Percentiles rank a stretch among this genome's conserved stretches.
These are phyloP conservation scores for Lumbricus terrestris DNA, from an alignment of 2,888 invertebrate species.

Conservation along the genomic window DNA sequence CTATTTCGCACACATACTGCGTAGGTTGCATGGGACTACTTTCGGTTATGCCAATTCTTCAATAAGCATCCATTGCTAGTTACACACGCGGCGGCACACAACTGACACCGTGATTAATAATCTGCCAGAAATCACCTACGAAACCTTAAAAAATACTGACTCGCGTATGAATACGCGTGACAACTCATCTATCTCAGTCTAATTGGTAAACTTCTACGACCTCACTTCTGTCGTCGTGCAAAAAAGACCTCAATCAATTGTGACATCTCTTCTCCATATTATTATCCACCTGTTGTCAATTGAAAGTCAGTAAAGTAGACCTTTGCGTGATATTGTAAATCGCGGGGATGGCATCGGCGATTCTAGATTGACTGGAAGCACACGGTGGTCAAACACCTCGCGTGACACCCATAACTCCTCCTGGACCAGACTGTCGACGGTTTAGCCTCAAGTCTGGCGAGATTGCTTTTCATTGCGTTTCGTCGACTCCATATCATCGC, in stretches of 20 bases:
- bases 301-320: background rate
- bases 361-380: background rate
- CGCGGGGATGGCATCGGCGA: no score
- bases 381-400: background rate
- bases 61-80: no score
- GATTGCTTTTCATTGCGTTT: no score
- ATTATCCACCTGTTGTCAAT: background rate
- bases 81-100: no score
- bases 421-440: background rate
- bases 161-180: background rate
- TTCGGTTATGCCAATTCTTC: no score
- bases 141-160: background rate
- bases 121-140: background rate
- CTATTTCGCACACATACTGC: no score
- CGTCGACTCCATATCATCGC: background rate
- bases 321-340: background rate
- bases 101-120: no score
- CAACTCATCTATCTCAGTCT: background rate
- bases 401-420: background rate
- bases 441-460: background rate
- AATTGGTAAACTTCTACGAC: background rate
- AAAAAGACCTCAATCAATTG: background rate
- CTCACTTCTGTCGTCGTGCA: background rate
- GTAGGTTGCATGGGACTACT: no score
- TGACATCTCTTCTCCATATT: background rate